Percentiles rank a stretch among this genome's conserved stretches.
Conservation (phyloP, 2,888 invertebrate genomes). For the Abscondita cerata region DNA sequence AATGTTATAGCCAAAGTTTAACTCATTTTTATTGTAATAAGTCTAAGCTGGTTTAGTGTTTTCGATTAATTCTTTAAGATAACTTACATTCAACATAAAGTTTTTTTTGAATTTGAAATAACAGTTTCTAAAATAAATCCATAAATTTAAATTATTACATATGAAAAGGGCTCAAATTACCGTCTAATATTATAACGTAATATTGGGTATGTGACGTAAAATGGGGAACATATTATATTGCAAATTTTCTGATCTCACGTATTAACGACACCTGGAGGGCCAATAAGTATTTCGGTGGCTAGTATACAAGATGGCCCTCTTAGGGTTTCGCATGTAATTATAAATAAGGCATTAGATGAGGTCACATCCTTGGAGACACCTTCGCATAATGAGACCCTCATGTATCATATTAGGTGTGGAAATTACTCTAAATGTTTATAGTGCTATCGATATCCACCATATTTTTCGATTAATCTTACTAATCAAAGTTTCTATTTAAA, state of each 20-base stretch:
- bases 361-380: conserved; percentile 37
- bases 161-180: conserved; percentile 10
- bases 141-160: conserved; percentile 10
- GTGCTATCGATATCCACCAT: conserved; percentile 1
- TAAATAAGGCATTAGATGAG: conserved; percentile 37
- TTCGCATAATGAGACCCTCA: conserved; percentile 38
- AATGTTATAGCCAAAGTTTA: too few species aligned
- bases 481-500: too few species aligned
- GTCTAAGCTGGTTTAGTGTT: too few species aligned
- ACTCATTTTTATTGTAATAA: too few species aligned
- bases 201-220: conserved; percentile 30
- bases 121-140: too few species aligned
- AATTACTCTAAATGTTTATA: conserved; percentile 26
- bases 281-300: conserved; percentile 36
- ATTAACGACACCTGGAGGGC: conserved; percentile 35
- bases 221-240: conserved; percentile 31
- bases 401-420: conserved; percentile 37
- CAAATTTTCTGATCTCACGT: conserved; percentile 34
- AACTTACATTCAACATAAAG: too few species aligned
- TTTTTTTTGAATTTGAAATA: too few species aligned
- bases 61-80: too few species aligned
- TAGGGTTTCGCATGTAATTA: conserved; percentile 37
- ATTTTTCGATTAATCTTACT: not conserved
- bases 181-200: conserved; percentile 27
- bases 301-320: conserved; percentile 35